These are phyloP conservation scores for Mystacides longicornis DNA, from an alignment of 2,888 invertebrate species.

Conservation along the genomic window DNA sequence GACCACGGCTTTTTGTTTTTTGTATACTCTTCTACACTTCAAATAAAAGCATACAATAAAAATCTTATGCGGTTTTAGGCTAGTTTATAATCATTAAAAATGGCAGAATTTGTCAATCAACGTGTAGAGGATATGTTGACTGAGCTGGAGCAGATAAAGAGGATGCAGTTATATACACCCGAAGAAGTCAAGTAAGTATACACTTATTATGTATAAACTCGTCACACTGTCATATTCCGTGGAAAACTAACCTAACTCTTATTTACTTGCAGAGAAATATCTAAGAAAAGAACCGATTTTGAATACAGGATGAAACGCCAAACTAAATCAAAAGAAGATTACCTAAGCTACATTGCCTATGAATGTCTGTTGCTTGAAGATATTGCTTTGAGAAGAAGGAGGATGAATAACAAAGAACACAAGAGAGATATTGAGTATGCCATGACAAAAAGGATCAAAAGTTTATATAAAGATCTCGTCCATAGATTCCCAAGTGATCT, in stretches of 20 bases:
- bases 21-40: too few relatives aligned
- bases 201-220: background rate
- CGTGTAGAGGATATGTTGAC: conserved; percentile 72
- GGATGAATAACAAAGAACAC: conserved; percentile 50
- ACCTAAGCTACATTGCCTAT: conserved; percentile 61
- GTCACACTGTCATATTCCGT: too few relatives aligned
- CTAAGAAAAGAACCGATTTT: conserved; percentile 61
- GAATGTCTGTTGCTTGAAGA: conserved; percentile 61
- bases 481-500: conserved; percentile 63
- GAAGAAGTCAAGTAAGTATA: conserved; percentile 60
- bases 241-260: background rate
- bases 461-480: conserved; percentile 64
- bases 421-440: conserved; percentile 59
- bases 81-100: conserved; percentile 32
- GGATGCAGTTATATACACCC: conserved; percentile 59
- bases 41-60: too few relatives aligned
- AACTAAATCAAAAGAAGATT: conserved; percentile 63
- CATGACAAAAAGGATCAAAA: conserved; percentile 64
- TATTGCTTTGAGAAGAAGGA: conserved; percentile 54
- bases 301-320: conserved; percentile 66
- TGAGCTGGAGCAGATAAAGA: conserved; percentile 73
- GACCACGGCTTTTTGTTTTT: too few relatives aligned
- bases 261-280: conserved; percentile 50
- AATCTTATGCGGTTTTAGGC: background rate
- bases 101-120: conserved; percentile 78